Conservation (phyloP, 2,888 invertebrate genomes). For the Galerucella calmariensis region DNA sequence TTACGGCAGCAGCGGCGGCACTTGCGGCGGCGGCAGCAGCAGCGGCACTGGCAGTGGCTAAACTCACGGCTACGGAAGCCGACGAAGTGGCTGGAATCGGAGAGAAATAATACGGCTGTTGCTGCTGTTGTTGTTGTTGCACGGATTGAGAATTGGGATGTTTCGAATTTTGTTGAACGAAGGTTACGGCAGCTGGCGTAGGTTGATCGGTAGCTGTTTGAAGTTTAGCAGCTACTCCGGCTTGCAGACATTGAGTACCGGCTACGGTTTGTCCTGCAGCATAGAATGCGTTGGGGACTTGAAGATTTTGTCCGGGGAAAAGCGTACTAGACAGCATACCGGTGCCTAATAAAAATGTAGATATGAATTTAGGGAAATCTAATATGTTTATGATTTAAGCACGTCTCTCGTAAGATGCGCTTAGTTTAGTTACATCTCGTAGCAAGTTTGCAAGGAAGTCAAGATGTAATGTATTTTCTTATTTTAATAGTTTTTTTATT, state of each 20-base stretch:
- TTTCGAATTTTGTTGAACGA: slow-evolving; percentile 59
- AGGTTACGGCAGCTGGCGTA: slow-evolving; percentile 43
- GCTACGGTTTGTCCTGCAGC: slow-evolving; percentile 54
- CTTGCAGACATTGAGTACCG: slow-evolving; percentile 53
- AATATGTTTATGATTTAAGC: too few relatives aligned
- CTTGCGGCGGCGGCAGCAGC: slow-evolving; percentile 51
- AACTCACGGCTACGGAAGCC: slow-evolving; percentile 52
- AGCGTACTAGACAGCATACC: slow-evolving; percentile 64
- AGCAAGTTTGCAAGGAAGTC: too few relatives aligned
- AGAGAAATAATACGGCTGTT: slow-evolving; percentile 67
- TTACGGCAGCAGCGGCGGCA: slow-evolving; percentile 57
- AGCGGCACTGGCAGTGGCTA: slow-evolving; percentile 59
- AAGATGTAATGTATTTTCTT: too few relatives aligned
- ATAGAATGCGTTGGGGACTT: slow-evolving; percentile 66
- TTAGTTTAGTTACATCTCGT: too few relatives aligned
- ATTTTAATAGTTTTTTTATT: too few relatives aligned
- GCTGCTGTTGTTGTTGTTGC: slow-evolving; percentile 67
- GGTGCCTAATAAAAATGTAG: slow-evolving; percentile 55
- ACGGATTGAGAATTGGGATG: slow-evolving; percentile 48
- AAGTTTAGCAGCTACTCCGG: slow-evolving; percentile 64
- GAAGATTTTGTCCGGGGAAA: slow-evolving; percentile 61
- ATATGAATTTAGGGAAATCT: not conserved
- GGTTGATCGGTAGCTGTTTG: slow-evolving; percentile 64
- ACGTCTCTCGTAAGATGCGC: too few relatives aligned
- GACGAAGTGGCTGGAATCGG: slow-evolving; percentile 65